These are phyloP conservation scores for Girardinus metallicus DNA, from an alignment of 2,797 vertebrate species.

Conservation along the genomic window DNA sequence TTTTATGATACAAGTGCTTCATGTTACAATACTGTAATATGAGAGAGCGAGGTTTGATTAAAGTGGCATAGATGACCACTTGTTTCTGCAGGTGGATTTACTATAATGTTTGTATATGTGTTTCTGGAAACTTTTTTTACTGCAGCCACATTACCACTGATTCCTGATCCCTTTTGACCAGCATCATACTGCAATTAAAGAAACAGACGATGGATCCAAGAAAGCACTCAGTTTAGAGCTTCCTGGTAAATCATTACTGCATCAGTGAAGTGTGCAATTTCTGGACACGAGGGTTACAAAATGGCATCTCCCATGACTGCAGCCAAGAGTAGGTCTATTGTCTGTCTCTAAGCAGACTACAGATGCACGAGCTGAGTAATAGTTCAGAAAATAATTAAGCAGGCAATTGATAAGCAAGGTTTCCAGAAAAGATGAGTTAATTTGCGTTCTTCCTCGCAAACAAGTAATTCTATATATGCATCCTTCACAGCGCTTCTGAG, in stretches of 20 bases:
- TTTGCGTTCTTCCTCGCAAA: conserved; percentile 40
- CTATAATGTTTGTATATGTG: conserved; percentile 25
- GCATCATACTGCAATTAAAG: conserved; percentile 47
- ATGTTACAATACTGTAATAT: neutral
- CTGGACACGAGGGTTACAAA: conserved; percentile 65
- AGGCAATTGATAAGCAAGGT: conserved; percentile 59
- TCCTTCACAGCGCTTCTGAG: conserved; percentile 27
- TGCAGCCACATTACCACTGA: conserved; percentile 6
- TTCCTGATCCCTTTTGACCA: conserved; percentile 19
- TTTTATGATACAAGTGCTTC: neutral
- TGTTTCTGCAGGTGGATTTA: conserved; percentile 16
- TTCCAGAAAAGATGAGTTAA: conserved; percentile 54
- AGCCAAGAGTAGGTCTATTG: conserved; percentile 57
- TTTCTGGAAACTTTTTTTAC: conserved; percentile 17
- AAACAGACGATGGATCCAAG: conserved; percentile 19
- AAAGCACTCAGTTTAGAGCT: conserved; percentile 31
- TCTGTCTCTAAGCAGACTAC: conserved; percentile 73
- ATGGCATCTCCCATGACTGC: conserved; percentile 55
- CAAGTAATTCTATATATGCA: conserved; percentile 38
- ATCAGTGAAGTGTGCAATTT: conserved; percentile 43
- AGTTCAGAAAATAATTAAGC: conserved; percentile 75
- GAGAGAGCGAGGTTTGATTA: neutral
- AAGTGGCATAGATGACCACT: neutral
- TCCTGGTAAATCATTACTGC: conserved; percentile 60
- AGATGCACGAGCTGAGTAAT: conserved; percentile 55